Base-by-base conservation (phyloP, 1,140 invertebrate genomes). In the Macrotrachela quadricornifera region DNA sequence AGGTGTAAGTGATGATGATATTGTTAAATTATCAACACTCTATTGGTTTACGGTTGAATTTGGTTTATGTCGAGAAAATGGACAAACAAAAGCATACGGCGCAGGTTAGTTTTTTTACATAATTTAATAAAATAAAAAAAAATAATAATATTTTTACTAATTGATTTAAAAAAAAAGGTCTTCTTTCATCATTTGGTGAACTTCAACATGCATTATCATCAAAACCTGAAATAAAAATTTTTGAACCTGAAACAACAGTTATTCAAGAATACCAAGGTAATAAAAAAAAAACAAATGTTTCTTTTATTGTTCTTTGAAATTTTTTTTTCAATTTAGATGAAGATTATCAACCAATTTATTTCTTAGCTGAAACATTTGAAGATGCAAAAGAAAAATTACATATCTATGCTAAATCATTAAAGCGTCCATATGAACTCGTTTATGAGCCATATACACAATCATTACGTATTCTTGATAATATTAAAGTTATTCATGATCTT, bases 11-110 rank as follows among this genome's bases (percentile, higher is more conserved):
- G 92, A 99, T 67, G 76, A 83, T 57, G 90, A 97, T 74, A 96
- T 97, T 63, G 91, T 96, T 73, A 94, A 94, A 69, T 78, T 99
- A 57, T 85, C 92, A 18, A 97, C 92, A 57, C 76, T 95, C 42
- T 97, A 96, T 69, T 97, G 91, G 91, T 99, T 99, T 72, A 97
- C 91, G 15, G 84, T 97, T 51, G 92, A 99, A 71, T 99, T 96
- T 65, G 92, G 92, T 52, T 75, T 99, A 10, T 95, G 88, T 77
- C 86, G 85, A 69, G 85, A 97, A 72, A 74, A 81, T 49, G 82
- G 81, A 10, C 75, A 82, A 60, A 74, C 90, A 21, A 83, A 85
- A 68, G 92, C 88, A 0, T 96, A 94, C 63, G 92, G 92, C 6
- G 92, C 92, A 36, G 92, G 92, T 1, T 30, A 30, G 21, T 30